Percentiles rank a stretch among this genome's conserved stretches.
phyloP scores from a whole-genome alignment of 2,888 invertebrate species.

The Eilema caniola region DNA sequence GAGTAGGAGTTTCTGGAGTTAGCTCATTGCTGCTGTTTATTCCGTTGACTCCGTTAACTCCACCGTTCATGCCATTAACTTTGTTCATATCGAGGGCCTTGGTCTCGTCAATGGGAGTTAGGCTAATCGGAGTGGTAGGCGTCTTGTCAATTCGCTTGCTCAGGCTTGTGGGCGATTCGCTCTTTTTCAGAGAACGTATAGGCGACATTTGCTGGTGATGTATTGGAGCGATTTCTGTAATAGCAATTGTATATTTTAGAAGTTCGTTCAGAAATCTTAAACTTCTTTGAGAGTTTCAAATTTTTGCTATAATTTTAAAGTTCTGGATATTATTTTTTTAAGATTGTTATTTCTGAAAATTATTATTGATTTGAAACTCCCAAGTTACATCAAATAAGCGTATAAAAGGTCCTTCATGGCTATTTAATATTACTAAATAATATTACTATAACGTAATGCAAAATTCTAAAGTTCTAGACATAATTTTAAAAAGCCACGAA shows the following conservation, averaged over 20 bases:
- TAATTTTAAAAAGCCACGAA: slow-evolving; percentile 36
- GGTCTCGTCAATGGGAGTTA: slow-evolving; percentile 84
- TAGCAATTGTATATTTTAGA: slow-evolving; percentile 52
- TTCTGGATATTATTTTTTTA: background rate
- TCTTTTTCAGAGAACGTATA: slow-evolving; percentile 83
- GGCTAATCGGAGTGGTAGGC: slow-evolving; percentile 81
- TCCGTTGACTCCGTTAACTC: slow-evolving; percentile 61
- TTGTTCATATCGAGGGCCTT: slow-evolving; percentile 82
- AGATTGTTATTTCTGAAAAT: slow-evolving; percentile 24
- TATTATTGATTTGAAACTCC: slow-evolving; percentile 58
- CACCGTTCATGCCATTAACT: slow-evolving; percentile 71
- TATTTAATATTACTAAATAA: slow-evolving; percentile 9
- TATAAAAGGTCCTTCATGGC: slow-evolving; percentile 51
- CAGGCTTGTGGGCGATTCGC: slow-evolving; percentile 81
- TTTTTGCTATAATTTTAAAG: slow-evolving; percentile 7
- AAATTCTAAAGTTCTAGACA: background rate
- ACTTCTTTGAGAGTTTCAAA: slow-evolving; percentile 52
- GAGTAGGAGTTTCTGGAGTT: slow-evolving; percentile 77
- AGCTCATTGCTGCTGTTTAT: slow-evolving; percentile 73
- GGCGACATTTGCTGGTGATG: slow-evolving; percentile 86
- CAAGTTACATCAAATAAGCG: slow-evolving; percentile 58
- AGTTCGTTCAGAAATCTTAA: slow-evolving; percentile 20
- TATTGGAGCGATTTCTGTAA: slow-evolving; percentile 85
- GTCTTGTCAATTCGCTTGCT: slow-evolving; percentile 85
- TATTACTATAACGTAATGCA: background rate